phyloP scores from a whole-genome alignment of 2,888 invertebrate genomes.

The Caenorhabditis auriculariae region DNA sequence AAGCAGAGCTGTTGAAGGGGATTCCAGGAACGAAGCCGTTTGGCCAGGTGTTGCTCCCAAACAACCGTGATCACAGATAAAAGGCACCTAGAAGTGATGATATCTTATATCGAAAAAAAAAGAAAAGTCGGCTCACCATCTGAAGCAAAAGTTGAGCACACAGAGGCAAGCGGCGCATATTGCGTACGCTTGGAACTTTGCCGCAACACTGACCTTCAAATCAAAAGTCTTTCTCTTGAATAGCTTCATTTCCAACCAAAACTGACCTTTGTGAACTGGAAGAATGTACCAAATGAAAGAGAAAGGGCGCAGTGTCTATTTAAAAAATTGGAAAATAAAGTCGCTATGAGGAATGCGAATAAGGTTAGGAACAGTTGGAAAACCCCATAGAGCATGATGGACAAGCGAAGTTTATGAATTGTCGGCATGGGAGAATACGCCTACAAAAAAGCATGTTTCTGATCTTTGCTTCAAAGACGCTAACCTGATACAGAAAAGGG shows the following conservation, averaged over 20 bases:
- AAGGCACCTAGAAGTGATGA: constrained; percentile 1
- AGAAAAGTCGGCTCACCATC: constrained; percentile 35
- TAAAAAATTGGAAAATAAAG: constrained; percentile 37
- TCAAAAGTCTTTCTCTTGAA: background rate
- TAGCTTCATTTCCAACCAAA: background rate
- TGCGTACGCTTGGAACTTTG: constrained; percentile 17
- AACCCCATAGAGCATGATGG: constrained; percentile 37
- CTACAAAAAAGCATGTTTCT: constrained; percentile 13
- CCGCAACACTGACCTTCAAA: constrained; percentile 14
- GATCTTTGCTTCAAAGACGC: background rate
- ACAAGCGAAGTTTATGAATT: constrained; percentile 42
- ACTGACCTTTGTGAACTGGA: constrained; percentile 25
- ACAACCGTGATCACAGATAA: constrained; percentile 19
- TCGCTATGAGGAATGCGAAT: constrained; percentile 35
- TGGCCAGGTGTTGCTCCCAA: constrained; percentile 34
- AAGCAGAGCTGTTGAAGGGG: constrained; percentile 31
- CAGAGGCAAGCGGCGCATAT: constrained; percentile 19
- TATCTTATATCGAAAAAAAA: background rate
- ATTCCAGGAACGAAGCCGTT: constrained; percentile 15
- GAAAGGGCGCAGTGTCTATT: constrained; percentile 28
- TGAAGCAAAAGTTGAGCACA: constrained; percentile 18
- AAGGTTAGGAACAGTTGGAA: constrained; percentile 35
- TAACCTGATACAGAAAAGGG: constrained; percentile 34
- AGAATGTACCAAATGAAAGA: constrained; percentile 29
- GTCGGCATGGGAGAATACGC: constrained; percentile 39